phyloP scores from a whole-genome alignment of 2,797 vertebrate species.

The Sandelia bainsii region DNA sequence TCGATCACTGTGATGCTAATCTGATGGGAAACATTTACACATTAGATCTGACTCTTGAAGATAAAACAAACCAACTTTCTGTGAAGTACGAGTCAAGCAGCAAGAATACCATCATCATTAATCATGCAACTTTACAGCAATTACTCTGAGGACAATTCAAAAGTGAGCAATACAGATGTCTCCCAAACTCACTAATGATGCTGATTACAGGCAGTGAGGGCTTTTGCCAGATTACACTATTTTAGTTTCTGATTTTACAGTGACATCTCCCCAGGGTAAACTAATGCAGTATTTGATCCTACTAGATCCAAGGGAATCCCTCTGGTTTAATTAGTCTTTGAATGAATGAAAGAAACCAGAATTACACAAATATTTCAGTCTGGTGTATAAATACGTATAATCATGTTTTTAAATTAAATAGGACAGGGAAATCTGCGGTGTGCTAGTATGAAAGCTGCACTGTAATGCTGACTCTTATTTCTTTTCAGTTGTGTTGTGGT shows the following conservation, averaged over 20 bases:
- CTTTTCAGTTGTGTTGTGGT: slow-evolving; percentile 4
- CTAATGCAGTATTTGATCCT: slow-evolving; percentile 15
- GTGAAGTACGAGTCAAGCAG: slow-evolving; percentile 12
- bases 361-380: slow-evolving; percentile 8
- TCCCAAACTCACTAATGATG: slow-evolving; percentile 9
- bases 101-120: not conserved
- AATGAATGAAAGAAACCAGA: not conserved
- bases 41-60: slow-evolving; percentile 11
- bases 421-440: slow-evolving; percentile 40
- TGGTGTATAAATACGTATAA: not conserved
- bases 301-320: slow-evolving; percentile 42
- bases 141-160: slow-evolving; percentile 18
- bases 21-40: slow-evolving; percentile 73
- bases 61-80: slow-evolving; percentile 1
- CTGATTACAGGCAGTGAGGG: slow-evolving; percentile 1
- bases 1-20: slow-evolving; percentile 95
- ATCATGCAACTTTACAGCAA: slow-evolving; percentile 23
- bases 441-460: not conserved
- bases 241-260: slow-evolving; percentile 4
- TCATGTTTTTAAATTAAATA: slow-evolving; percentile 38
- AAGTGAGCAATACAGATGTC: slow-evolving; percentile 6
- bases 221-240: slow-evolving; percentile 10
- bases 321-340: slow-evolving; percentile 61
- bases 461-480: slow-evolving; percentile 10
- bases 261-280: slow-evolving; percentile 2